phyloP scores from a whole-genome alignment of 2,888 invertebrate genomes.

The Dorcus parallelipipedus region DNA sequence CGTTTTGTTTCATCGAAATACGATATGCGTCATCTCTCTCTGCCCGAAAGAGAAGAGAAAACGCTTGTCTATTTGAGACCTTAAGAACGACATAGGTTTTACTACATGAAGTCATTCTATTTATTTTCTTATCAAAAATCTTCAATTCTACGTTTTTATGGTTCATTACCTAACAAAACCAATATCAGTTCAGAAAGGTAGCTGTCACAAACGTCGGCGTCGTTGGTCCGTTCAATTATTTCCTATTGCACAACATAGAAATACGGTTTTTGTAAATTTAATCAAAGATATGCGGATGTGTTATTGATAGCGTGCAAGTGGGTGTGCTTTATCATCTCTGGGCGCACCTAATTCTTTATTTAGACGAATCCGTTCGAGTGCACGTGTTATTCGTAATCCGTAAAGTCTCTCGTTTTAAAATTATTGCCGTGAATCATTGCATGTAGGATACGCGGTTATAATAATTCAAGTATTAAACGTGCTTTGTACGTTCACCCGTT shows the following conservation, averaged over 20 bases:
- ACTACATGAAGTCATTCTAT: too few species aligned
- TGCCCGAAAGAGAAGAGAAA: too few species aligned
- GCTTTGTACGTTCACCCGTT: too few species aligned
- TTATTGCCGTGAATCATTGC: neutral
- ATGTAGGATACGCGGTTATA: neutral
- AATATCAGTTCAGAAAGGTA: neutral
- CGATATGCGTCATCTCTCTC: too few species aligned
- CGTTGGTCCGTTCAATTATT: neutral
- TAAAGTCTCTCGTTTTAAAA: neutral
- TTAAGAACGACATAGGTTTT: too few species aligned
- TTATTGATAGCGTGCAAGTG: conserved; percentile 22
- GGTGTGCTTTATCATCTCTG: conserved; percentile 23
- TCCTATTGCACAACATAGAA: neutral
- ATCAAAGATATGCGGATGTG: conserved; percentile 14
- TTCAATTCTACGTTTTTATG: too few species aligned
- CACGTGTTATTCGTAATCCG: conserved; percentile 18
- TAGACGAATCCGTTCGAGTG: conserved; percentile 17
- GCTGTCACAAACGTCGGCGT: neutral
- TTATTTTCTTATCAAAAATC: too few species aligned
- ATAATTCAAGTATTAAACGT: too few species aligned
- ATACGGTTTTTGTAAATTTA: neutral
- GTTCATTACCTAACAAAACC: neutral
- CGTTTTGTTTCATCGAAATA: too few species aligned
- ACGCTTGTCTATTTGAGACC: too few species aligned
- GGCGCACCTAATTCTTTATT: conserved; percentile 22